phyloP scores from a whole-genome alignment of 1,140 invertebrate species.

The Brachystomella parvula region DNA sequence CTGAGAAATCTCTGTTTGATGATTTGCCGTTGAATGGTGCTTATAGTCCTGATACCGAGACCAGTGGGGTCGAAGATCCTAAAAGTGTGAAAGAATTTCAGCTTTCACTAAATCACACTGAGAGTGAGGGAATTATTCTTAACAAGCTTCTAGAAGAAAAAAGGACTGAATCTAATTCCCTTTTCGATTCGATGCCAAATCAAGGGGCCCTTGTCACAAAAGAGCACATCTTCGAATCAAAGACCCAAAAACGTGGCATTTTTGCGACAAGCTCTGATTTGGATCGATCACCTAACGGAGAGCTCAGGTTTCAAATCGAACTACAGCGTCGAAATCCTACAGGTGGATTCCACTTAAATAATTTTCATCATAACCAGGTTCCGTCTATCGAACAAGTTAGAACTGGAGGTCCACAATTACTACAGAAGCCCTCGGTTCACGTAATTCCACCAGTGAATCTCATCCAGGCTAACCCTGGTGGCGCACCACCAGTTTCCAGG shows the following conservation, averaged over 20 bases:
- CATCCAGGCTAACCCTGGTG: not conserved
- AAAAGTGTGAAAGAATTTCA: no score
- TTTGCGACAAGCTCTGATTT: not conserved
- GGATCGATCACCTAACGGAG: not conserved
- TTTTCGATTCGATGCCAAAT: conserved; percentile 8
- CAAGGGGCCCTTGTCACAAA: conserved; percentile 22
- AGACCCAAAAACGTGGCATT: conserved; percentile 17
- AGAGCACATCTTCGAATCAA: not conserved
- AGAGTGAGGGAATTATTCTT: no score
- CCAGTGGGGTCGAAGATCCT: no score
- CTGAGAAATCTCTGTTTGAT: no score
- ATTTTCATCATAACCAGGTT: conserved; percentile 15
- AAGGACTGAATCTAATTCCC: conserved; percentile 3
- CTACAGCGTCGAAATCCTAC: not conserved
- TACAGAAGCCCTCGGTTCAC: no score
- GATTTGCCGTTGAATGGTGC: no score
- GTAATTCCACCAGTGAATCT: not conserved
- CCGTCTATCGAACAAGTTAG: conserved; percentile 13
- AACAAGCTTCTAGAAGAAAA: not conserved
- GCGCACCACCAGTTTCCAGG: not conserved
- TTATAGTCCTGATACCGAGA: no score
- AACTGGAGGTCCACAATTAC: not conserved
- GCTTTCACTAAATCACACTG: no score
- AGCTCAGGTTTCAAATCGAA: conserved; percentile 9
- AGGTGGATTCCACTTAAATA: not conserved